Conservation (phyloP, 2,113 vertebrate species). For the Acrocephalus arundinaceus region DNA sequence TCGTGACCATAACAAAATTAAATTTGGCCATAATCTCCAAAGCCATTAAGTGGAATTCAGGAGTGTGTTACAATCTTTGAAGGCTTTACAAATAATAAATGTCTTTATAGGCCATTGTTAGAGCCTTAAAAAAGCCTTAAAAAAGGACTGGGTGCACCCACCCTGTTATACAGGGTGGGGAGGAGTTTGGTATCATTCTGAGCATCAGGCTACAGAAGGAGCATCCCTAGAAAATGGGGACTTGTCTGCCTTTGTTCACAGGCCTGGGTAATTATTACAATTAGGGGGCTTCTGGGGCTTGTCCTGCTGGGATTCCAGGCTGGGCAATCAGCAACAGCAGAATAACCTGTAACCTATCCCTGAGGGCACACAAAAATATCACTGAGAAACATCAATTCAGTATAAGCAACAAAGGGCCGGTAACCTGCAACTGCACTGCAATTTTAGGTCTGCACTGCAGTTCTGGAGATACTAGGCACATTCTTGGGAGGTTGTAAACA, state of each 20-base stretch:
- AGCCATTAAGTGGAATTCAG: background rate
- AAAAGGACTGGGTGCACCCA: background rate
- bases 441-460: background rate
- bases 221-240: background rate
- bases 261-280: background rate
- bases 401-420: background rate
- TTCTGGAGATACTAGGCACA: background rate
- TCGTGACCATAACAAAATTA: background rate
- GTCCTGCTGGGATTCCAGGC: background rate
- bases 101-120: background rate
- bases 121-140: background rate
- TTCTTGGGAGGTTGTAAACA: background rate
- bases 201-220: background rate
- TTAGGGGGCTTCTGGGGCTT: background rate
- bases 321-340: background rate
- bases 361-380: background rate
- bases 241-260: background rate
- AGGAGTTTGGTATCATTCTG: background rate
- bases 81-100: background rate
- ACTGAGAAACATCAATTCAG: background rate
- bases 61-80: background rate
- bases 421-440: background rate
- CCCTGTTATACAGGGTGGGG: no score
- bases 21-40: background rate
- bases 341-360: background rate